These are phyloP conservation scores for Lepus europaeus DNA, from an alignment of 2,113 vertebrate species.

Conservation along the genomic window DNA sequence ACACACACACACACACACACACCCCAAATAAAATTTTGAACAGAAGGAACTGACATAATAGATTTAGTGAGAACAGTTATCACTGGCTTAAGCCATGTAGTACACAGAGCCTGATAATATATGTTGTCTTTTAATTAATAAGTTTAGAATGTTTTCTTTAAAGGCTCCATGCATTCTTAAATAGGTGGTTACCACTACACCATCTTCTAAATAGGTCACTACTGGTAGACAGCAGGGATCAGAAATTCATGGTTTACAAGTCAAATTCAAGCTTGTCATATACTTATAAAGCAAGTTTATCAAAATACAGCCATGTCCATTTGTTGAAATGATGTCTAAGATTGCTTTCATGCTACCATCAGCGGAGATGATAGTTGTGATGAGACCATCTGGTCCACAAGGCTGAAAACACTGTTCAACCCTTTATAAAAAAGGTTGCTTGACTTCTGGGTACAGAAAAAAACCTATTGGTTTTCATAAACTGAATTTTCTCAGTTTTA, in stretches of 20 bases:
- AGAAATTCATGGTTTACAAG: not conserved
- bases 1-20: not conserved
- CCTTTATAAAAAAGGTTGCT: not conserved
- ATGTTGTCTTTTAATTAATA: not conserved
- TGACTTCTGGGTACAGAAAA: not conserved
- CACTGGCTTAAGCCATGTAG: not conserved
- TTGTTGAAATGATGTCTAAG: not conserved
- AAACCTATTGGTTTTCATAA: not conserved
- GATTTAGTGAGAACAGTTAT: not conserved
- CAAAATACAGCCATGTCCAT: not conserved
- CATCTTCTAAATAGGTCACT: conserved; percentile 18
- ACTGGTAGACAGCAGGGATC: not conserved
- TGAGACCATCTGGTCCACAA: not conserved
- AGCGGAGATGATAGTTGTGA: not conserved
- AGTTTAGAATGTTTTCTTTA: not conserved
- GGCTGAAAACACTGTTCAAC: not conserved
- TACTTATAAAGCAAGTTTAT: conserved; percentile 15
- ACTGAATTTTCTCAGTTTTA: not conserved
- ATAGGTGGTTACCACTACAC: not conserved
- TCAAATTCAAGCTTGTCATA: not conserved
- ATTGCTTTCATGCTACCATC: not conserved
- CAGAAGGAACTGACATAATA: not conserved
- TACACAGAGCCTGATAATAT: not conserved
- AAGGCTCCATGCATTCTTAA: not conserved
- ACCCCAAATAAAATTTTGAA: not conserved